Conservation (phyloP, 2,888 invertebrate species). For the Podabrus alpinus region DNA sequence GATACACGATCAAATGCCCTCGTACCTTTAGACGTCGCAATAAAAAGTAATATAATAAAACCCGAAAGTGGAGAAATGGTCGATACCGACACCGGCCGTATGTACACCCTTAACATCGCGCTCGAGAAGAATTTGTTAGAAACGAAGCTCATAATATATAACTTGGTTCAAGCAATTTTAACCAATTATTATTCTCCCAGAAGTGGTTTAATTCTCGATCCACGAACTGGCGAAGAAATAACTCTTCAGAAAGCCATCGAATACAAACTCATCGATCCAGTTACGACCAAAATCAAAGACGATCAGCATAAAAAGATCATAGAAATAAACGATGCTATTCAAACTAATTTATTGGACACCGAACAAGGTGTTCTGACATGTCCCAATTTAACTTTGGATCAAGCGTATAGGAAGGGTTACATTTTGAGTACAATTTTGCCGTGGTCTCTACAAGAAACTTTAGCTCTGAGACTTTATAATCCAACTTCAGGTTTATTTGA, state of each 20-base stretch:
- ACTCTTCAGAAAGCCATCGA: constrained; percentile 77
- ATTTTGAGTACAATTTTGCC: constrained; percentile 79
- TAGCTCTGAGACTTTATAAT: constrained; percentile 80
- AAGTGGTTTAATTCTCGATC: constrained; percentile 76
- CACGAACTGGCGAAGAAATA: constrained; percentile 73
- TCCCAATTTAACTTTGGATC: constrained; percentile 74
- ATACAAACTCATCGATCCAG: constrained; percentile 72
- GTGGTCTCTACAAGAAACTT: constrained; percentile 80
- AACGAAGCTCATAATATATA: constrained; percentile 69
- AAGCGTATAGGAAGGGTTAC: constrained; percentile 81
- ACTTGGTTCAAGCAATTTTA: constrained; percentile 74
- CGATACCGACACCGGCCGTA: constrained; percentile 71
- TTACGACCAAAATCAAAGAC: constrained; percentile 74
- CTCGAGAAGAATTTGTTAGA: constrained; percentile 71
- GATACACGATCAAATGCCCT: constrained; percentile 75
- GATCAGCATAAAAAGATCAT: constrained; percentile 69
- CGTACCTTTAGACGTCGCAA: constrained; percentile 74
- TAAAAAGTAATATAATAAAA: constrained; percentile 70
- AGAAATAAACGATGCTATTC: constrained; percentile 71
- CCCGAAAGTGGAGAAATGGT: constrained; percentile 72
- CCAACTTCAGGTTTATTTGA: constrained; percentile 72
- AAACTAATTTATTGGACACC: constrained; percentile 71
- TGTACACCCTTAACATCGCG: constrained; percentile 72
- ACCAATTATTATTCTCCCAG: constrained; percentile 77
- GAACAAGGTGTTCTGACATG: constrained; percentile 70